Evolutionary conservation across 1,140 invertebrate species (phyloP).

Genomic region (Eueides isabella): DNA sequence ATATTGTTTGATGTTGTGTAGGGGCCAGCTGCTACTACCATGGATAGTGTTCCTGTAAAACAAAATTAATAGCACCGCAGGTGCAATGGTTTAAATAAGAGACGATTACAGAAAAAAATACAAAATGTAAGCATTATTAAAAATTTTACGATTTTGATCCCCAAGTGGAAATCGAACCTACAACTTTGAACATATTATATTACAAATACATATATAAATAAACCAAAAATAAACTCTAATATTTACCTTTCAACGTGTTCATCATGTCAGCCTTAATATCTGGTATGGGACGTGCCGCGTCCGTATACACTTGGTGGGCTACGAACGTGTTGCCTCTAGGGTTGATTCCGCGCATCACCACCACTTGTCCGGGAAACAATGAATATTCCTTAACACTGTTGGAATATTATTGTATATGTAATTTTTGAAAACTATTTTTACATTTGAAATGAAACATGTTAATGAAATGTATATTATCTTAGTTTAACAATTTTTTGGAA

Average conservation of each 20-base stretch:
- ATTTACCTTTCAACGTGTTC: slow-evolving; percentile 62
- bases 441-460: too few species aligned
- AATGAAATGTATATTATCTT: too few species aligned
- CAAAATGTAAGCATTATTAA: too few species aligned
- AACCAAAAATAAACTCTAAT: not conserved
- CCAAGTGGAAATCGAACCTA: too few species aligned
- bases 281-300: slow-evolving; percentile 67
- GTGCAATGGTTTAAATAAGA: too few species aligned
- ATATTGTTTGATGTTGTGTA: slow-evolving; percentile 90
- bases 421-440: too few species aligned
- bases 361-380: slow-evolving; percentile 93
- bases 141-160: too few species aligned
- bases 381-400: slow-evolving; percentile 86
- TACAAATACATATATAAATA: too few species aligned
- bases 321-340: slow-evolving; percentile 86
- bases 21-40: slow-evolving; percentile 91
- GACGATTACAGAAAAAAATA: not conserved
- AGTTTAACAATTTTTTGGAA: too few species aligned
- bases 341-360: slow-evolving; percentile 88
- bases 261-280: slow-evolving; percentile 58
- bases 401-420: slow-evolving; percentile 50
- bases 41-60: slow-evolving; percentile 83
- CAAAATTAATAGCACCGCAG: too few species aligned
- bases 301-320: slow-evolving; percentile 85
- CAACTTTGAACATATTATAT: too few species aligned